Base-by-base conservation (phyloP, 2,113 vertebrate genomes). In the Spheniscus mendiculus region DNA sequence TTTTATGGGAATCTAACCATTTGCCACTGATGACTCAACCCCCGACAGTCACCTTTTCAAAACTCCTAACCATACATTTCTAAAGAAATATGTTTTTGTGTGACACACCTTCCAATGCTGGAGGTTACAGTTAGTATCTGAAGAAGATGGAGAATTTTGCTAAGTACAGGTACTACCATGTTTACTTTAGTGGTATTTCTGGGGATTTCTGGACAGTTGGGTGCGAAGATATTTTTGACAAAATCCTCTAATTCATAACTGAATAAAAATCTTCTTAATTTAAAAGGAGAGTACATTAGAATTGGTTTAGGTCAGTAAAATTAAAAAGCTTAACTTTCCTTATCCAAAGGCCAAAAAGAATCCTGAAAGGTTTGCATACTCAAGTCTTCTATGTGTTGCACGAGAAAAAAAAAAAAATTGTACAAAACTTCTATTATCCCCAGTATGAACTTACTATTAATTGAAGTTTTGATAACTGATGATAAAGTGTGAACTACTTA, bases 11-110 rank as follows among this genome's bases (percentile, higher is more conserved):
- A 98, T 98, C 97, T 97, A 98, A 98, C 98, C 97, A 98, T 98
- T 98, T 98, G 98, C 97, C 98, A 98, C 98, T 95, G 95, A 98
- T 98, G 98, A 98, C 98, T 98, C 97, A 98, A 96, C 88, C 90
- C 96, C 97, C 97, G 95, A 97, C 84, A 97, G 96, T 97, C 96
- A 96, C 97, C 97, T 98, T 98, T 98, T 97, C 98, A 97, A 97
- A 93, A 27, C 15, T 66, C 45, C 27, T 94, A 96, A 96, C 89
- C 83, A 78, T 85, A 42, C 50, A 89, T 96, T 98, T 98, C 97
- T 95, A 94, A 96, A 95, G 86, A 94, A 97, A 89, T 73, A 83
- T 18, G 23, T 36, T 63, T 89, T 97, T 95, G 84, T 87, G 84
- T 59, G 73, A 91, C 77, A 81, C 72, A 63, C 42, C 58, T 88